Base-by-base conservation (phyloP, 1,140 invertebrate species). In the Lethocerus indicus region DNA sequence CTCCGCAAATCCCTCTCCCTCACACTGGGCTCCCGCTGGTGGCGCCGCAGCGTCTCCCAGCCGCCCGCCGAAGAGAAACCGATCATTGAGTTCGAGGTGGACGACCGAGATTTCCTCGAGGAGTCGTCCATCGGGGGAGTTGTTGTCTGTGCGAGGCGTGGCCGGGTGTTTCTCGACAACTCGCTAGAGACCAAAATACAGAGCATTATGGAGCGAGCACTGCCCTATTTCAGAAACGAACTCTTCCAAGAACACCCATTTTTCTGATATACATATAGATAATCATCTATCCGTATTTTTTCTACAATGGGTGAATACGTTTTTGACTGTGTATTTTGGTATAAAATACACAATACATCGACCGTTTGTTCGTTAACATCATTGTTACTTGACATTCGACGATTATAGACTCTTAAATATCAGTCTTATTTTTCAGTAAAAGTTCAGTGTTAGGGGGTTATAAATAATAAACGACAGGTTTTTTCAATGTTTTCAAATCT, bases 51-150 rank as follows among this genome's bases (percentile, higher is more conserved):
- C n/a, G n/a, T n/a, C n/a, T n/a, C n/a, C n/a, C n/a, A n/a, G n/a
- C n/a, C n/a, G n/a, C n/a, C n/a, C n/a, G n/a, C n/a, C n/a, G n/a
- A n/a, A n/a, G n/a, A n/a, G n/a, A n/a, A n/a, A n/a, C n/a, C n/a
- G n/a, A n/a, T n/a, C n/a, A n/a, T 26, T 16, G 12, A 23, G 40
- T 20, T 36, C 39, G 32, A 42, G 28, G 49, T 26, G 32, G 49
- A 42, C 13, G 39, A 23, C 6, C 25, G 49, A 16, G 40, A 21
- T 21, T 50, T 29, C 39, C 12, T 42, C 26, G 21, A 21, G 7
- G 40, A 32, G 9, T 3, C 21, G 16, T 44, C n/a, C 25, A 13
- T 44, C 1, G 42, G 42, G 2, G 42, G 42, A 1, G n/a, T 44
- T 9, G 24, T 27, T 13, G 21, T 44, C 14, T 44, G 18, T 28